These are phyloP conservation scores for Halcyon badia DNA, from an alignment of 2,797 vertebrate genomes.

Conservation along the genomic window DNA sequence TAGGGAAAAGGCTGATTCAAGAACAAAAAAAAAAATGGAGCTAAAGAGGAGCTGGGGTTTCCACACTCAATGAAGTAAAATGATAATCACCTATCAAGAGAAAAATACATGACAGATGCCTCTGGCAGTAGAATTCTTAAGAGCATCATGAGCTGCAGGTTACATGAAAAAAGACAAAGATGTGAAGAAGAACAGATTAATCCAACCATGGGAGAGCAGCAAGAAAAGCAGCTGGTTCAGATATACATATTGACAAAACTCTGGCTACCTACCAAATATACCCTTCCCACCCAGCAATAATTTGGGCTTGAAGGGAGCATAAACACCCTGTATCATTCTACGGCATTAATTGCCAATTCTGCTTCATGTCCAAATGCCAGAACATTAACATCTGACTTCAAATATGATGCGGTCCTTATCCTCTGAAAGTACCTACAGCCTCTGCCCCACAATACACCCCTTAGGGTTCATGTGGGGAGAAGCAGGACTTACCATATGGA, in stretches of 20 bases:
- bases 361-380: not conserved
- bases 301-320: slow-evolving; percentile 1
- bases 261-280: slow-evolving; percentile 46
- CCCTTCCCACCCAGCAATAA: slow-evolving; percentile 49
- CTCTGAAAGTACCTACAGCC: not conserved
- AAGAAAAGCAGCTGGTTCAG: slow-evolving; percentile 61
- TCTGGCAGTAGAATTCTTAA: slow-evolving; percentile 1
- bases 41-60: not conserved
- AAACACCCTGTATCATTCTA: slow-evolving; percentile 10
- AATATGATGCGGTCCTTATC: not conserved
- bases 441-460: not conserved
- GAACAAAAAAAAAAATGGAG: not conserved
- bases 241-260: slow-evolving; percentile 61
- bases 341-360: slow-evolving; percentile 21
- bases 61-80: slow-evolving; percentile 3
- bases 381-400: not conserved
- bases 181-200: slow-evolving; percentile 21
- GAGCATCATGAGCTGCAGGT: not conserved
- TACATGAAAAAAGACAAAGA: not conserved
- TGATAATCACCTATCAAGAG: not conserved
- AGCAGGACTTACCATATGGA: slow-evolving; percentile 42
- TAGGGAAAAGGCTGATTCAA: not conserved
- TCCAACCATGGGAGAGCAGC: not conserved
- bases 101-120: not conserved
- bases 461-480: slow-evolving; percentile 23